Base-by-base conservation (phyloP, 2,797 vertebrate species). In the Sphenodon punctatus region DNA sequence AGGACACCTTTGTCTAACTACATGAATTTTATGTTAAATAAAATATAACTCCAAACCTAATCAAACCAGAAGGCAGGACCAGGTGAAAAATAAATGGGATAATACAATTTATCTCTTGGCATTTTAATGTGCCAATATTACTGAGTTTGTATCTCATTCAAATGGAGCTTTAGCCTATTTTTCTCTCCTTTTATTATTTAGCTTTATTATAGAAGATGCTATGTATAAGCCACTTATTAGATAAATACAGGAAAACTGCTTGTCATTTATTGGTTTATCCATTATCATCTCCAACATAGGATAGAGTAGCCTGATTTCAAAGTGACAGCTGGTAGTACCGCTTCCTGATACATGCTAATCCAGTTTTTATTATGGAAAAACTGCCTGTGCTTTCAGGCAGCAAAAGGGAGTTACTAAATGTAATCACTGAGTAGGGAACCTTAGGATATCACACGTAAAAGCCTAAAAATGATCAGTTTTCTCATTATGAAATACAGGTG, bases 361-460 rank as follows among this genome's bases (percentile, higher is more conserved):
- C 99, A 98, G 95, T 98, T 99, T 99, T 99, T 98, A 99, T 99
- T 99, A 98, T 99, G 97, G 97, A 97, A 97, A 97, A 98, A 97
- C 96, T 97, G 97, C 96, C 95, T 96, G 94, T 89, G 96, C 97
- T 97, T 96, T 95, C 96, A 95, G 95, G 94, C 95, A 96, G 97
- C 93, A 95, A 96, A 88, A 94, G 97, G 97, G 97, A 97, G 96
- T 94, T 94, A 94, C 90, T 93, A 95, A 96, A 92, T 94, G 92
- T 91, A 88, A 95, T 97, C 95, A 94, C 94, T 23, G 91, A 96
- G 95, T 95, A 88, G 85, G 89, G 93, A 96, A 97, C 96, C 97
- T 88, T 65, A 80, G 85, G 92, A 93, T 95, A 64, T 75, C 90
- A 88, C 93, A 95, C 89, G 87, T 89, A 91, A 93, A 84, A 93